Evolutionary conservation across 2,888 invertebrate species (phyloP).

Genomic region (Dioctria rufipes): DNA sequence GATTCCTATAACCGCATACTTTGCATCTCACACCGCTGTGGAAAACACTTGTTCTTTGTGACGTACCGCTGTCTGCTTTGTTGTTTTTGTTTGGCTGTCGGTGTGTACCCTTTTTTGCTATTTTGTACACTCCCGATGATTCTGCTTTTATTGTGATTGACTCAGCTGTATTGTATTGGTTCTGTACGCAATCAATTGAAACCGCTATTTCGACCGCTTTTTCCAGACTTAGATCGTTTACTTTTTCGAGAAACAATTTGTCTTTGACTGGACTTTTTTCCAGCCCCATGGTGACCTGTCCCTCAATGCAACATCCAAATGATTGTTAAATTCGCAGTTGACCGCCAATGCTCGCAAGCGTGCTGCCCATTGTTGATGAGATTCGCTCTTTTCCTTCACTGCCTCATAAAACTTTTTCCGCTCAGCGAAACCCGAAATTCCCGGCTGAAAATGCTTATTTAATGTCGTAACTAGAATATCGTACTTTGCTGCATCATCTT

Average conservation of each 20-base stretch:
- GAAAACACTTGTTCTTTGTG: not conserved
- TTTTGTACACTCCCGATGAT: slow-evolving; percentile 3
- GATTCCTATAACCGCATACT: slow-evolving; percentile 47
- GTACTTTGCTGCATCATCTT: not conserved
- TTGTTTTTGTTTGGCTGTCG: not conserved
- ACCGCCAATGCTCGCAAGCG: slow-evolving; percentile 26
- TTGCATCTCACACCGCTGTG: slow-evolving; percentile 2
- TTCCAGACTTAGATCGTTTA: not conserved
- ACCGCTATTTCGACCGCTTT: slow-evolving; percentile 13
- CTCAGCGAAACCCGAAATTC: slow-evolving; percentile 36
- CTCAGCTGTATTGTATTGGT: not conserved
- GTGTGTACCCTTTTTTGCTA: not conserved
- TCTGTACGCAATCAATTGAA: slow-evolving; percentile 22
- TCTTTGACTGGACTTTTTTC: slow-evolving; percentile 44
- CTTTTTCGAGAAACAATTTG: slow-evolving; percentile 48
- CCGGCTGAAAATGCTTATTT: not conserved
- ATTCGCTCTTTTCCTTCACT: slow-evolving; percentile 7
- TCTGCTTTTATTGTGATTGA: not conserved
- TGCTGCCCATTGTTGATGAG: slow-evolving; percentile 20
- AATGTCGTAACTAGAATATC: not conserved
- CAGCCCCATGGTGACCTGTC: slow-evolving; percentile 54
- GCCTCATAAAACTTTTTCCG: slow-evolving; percentile 30
- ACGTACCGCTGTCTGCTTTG: not conserved
- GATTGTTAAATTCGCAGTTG: slow-evolving; percentile 41
- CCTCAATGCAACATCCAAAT: slow-evolving; percentile 34